phyloP scores from a whole-genome alignment of 2,888 invertebrate genomes.

The Phalera bucephala region DNA sequence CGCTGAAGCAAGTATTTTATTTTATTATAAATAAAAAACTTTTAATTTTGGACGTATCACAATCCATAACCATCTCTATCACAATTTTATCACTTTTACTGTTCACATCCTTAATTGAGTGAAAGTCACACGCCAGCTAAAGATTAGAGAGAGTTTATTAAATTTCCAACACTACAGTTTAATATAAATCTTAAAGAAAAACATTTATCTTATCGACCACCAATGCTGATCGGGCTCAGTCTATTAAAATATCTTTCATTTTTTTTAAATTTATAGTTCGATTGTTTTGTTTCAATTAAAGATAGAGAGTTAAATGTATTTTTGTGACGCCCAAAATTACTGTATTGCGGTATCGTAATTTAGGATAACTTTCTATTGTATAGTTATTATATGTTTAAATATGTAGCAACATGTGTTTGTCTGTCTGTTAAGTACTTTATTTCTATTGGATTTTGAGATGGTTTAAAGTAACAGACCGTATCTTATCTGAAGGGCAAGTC shows the following conservation, averaged over 20 bases:
- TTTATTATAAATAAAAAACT: no score
- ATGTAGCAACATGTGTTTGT: background rate
- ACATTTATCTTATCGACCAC: slow-evolving; percentile 66
- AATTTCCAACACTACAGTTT: no score
- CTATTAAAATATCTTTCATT: slow-evolving; percentile 59
- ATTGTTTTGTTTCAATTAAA: slow-evolving; percentile 78
- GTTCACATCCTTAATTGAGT: no score
- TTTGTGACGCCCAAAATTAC: slow-evolving; percentile 75
- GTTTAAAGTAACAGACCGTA: no score
- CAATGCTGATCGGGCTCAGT: slow-evolving; percentile 54
- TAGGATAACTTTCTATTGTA: slow-evolving; percentile 67
- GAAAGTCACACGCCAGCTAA: no score
- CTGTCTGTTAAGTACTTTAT: background rate
- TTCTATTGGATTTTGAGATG: no score
- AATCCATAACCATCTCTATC: no score
- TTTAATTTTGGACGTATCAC: no score
- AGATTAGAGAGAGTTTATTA: no score
- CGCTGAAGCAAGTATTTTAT: no score
- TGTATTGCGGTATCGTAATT: slow-evolving; percentile 61
- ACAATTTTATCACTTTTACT: no score
- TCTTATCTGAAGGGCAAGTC: no score
- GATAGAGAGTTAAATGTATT: slow-evolving; percentile 69
- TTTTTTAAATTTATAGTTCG: slow-evolving; percentile 62
- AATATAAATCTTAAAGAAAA: slow-evolving; percentile 37
- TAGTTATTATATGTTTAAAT: slow-evolving; percentile 35